phyloP scores from a whole-genome alignment of 2,888 invertebrate species.

The Liodrosophila aerea region DNA sequence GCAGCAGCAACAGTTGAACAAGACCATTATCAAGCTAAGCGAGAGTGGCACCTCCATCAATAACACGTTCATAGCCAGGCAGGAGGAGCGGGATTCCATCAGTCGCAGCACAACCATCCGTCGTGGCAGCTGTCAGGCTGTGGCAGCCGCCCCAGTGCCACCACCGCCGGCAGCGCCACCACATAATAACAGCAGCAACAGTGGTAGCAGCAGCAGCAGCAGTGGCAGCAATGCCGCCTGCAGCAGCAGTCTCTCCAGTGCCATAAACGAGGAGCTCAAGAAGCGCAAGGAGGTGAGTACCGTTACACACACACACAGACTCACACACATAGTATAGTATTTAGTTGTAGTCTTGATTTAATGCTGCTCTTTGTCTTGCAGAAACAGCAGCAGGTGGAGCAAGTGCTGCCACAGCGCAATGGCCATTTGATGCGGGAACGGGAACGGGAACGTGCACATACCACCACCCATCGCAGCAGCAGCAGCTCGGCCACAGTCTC shows the following conservation, averaged over 20 bases:
- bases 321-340: not conserved
- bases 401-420: constrained; percentile 19
- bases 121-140: constrained; percentile 31
- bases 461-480: constrained; percentile 29
- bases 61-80: constrained; percentile 83
- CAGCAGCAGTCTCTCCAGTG: constrained; percentile 84
- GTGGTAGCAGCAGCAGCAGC: constrained; percentile 57
- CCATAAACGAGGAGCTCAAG: constrained; percentile 88
- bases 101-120: constrained; percentile 59
- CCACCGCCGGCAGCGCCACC: constrained; percentile 43
- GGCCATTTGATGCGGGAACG: constrained; percentile 27
- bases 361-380: constrained; percentile 36
- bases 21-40: constrained; percentile 88
- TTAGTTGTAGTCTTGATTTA: not conserved
- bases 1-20: constrained; percentile 83
- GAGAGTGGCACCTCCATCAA: constrained; percentile 89
- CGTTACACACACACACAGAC: too few species aligned
- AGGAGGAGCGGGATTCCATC: constrained; percentile 29
- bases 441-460: constrained; percentile 40
- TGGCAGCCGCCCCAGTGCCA: constrained; percentile 26
- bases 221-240: constrained; percentile 68
- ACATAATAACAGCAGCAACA: constrained; percentile 56
- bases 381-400: constrained; percentile 57
- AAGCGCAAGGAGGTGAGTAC: constrained; percentile 86
- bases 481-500: constrained; percentile 61